phyloP scores from a whole-genome alignment of 2,888 invertebrate genomes.

The Opisthograptis luteolata region DNA sequence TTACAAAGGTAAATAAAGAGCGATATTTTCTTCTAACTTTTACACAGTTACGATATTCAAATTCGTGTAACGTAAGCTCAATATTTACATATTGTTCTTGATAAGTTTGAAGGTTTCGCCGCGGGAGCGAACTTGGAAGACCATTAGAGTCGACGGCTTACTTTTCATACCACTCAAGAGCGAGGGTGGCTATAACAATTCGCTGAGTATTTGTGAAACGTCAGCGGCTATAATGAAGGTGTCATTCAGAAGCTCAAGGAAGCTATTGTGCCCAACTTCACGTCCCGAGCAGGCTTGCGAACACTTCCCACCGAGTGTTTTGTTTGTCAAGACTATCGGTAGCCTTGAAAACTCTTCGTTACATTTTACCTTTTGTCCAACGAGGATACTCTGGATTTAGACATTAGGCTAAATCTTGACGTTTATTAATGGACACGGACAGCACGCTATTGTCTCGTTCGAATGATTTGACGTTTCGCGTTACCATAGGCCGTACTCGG shows the following conservation, averaged over 20 bases:
- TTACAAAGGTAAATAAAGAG: slow-evolving; percentile 10
- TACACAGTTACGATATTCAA: slow-evolving; percentile 37
- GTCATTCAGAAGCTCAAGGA: slow-evolving; percentile 65
- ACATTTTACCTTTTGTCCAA: slow-evolving; percentile 51
- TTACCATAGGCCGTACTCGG: slow-evolving; percentile 38
- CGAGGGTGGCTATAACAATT: slow-evolving; percentile 55
- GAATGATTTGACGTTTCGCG: slow-evolving; percentile 48
- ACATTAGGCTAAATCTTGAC: slow-evolving; percentile 51
- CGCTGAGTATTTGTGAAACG: slow-evolving; percentile 65
- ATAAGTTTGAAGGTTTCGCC: slow-evolving; percentile 36
- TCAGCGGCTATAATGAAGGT: slow-evolving; percentile 71
- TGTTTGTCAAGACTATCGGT: slow-evolving; percentile 45
- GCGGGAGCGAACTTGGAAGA: slow-evolving; percentile 41
- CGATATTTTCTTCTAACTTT: slow-evolving; percentile 16
- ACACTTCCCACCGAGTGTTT: slow-evolving; percentile 46
- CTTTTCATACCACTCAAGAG: slow-evolving; percentile 48
- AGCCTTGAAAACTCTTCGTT: slow-evolving; percentile 45
- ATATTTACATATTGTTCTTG: slow-evolving; percentile 46
- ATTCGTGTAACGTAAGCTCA: slow-evolving; percentile 40
- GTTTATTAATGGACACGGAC: slow-evolving; percentile 58
- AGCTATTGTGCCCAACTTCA: slow-evolving; percentile 61
- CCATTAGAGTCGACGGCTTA: slow-evolving; percentile 43
- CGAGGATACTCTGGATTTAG: slow-evolving; percentile 36
- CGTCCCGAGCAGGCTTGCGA: slow-evolving; percentile 47
- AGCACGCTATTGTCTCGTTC: slow-evolving; percentile 51